Evolutionary conservation across 2,113 vertebrate species (phyloP), one percentile per base, ranked within the genome.

Genomic region (Riparia riparia): DNA sequence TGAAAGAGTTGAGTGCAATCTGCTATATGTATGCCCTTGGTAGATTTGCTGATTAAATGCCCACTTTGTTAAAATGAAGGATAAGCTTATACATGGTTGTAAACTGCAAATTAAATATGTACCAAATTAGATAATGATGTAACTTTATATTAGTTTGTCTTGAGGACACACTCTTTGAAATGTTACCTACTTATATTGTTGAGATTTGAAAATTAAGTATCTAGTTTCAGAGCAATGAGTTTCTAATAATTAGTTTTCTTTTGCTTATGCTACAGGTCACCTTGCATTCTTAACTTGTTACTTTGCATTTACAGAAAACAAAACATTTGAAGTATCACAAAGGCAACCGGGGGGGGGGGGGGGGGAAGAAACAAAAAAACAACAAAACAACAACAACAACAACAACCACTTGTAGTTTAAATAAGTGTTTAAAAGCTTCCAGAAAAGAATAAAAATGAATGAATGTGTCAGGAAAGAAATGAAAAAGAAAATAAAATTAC

Each of bases 391-490:
- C 13, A 12, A 44, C 42, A 42, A 42, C 3, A 42, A 26, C 10
- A 39, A n/a, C n/a, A n/a, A n/a, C n/a, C 51, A 74, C 41, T 37
- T 8, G 34, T 73, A 56, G 42, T 95, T 87, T 70, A 89, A 95
- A 94, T 15, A 95, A 14, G 54, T 25, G 14, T 47, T 92, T 97
- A 80, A 96, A 97, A 97, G 93, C 32, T 78, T 57, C 65, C 60
- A 28, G n/a, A 90, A 93, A 96, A n/a, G 2, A 10, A 37, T 37
- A 37, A 37, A 37, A 37, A 37, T 37, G 37, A 37, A 49, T 92
- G 79, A 42, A 87, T 82, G 25, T 69, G 76, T 88, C 80, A 88
- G 89, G 4, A 58, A 47, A 26, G 7, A 6, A 17, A 8, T 9
- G 9, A 47, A 32, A 10, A 12, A 4, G 31, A 5, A n/a, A 29